These are phyloP conservation scores for Trinorchestia longiramus DNA, from an alignment of 1,140 invertebrate species.

Conservation along the genomic window DNA sequence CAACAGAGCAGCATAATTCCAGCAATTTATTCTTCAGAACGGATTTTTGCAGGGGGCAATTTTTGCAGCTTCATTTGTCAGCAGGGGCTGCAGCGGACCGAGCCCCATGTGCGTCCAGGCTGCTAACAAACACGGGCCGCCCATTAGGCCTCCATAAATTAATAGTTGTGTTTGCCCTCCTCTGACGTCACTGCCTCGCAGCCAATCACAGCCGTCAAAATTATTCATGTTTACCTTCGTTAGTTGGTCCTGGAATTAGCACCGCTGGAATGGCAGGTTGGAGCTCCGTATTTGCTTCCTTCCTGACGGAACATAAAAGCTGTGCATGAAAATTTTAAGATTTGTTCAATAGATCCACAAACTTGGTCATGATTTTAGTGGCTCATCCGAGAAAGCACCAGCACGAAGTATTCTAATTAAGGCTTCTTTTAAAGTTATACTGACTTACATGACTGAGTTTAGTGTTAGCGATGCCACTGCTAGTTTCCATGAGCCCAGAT, in stretches of 20 bases:
- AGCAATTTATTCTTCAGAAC: background rate
- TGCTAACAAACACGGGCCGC: conserved; percentile 9
- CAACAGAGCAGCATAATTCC: background rate
- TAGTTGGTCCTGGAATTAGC: conserved; percentile 6
- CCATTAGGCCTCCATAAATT: conserved; percentile 42
- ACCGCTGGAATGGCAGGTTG: background rate
- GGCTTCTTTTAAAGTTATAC: background rate
- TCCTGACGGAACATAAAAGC: background rate
- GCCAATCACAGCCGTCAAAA: conserved; percentile 20
- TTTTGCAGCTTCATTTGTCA: background rate
- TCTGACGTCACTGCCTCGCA: background rate
- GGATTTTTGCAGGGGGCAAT: background rate
- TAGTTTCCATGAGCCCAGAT: background rate
- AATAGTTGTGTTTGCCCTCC: conserved; percentile 1
- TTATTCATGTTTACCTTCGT: conserved; percentile 29
- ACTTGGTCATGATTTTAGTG: background rate
- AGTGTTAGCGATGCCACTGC: background rate
- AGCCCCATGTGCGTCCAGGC: background rate
- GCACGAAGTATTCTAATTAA: background rate
- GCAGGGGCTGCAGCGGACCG: background rate
- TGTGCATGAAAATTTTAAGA: background rate
- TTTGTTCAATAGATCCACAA: background rate
- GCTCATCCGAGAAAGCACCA: background rate
- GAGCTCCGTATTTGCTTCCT: background rate
- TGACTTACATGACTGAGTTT: background rate